Base-by-base conservation (phyloP, 1,140 invertebrate species). In the Philopotamus ludificatus region DNA sequence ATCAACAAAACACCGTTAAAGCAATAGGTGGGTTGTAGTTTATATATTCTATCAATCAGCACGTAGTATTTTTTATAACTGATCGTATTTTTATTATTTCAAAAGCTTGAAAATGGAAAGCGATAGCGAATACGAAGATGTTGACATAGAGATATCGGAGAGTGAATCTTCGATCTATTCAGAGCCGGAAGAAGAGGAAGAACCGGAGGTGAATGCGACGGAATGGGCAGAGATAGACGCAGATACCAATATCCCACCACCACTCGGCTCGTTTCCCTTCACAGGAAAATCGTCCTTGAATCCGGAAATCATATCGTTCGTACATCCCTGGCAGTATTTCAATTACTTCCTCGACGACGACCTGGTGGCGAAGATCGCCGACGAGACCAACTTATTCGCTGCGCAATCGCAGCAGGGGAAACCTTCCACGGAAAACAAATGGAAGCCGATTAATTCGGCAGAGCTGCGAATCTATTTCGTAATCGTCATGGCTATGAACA, bases 271-370 rank as follows among this genome's bases (percentile, higher is more conserved):
- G 10, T 57, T 57, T 39, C 23, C 3, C 10, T 57, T 57, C 18
- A 39, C 54, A 3, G 23, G 26, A 39, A 47, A 41, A 2, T 39
- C 23, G 8, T 16, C 18, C 3, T 3, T 57, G 12, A 9, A 4
- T 10, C 3, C 12, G 15, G 26, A 12, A 47, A 20, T 57, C 10
- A 22, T 41, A 41, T 18, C 8, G 7, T 59, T 4, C 22, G 45
- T 23, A 42, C 16, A 44, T 20, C 28, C 18, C 12, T 59, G 3
- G 4, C 28, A 59, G 16, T 59, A 18, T 39, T 59, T 59, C 57
- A 59, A 59, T 41, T 45, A 59, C 41, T 59, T 59, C 23, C 45
- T 59, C 20, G 57, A 59, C 45, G 39, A 59, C 39, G 41, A 59
- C 2, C 41, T 59, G 2, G 21, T 45, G 20, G 12, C 41, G 45